phyloP scores from a whole-genome alignment of 2,888 invertebrate genomes.

The Drosophila atripex region DNA sequence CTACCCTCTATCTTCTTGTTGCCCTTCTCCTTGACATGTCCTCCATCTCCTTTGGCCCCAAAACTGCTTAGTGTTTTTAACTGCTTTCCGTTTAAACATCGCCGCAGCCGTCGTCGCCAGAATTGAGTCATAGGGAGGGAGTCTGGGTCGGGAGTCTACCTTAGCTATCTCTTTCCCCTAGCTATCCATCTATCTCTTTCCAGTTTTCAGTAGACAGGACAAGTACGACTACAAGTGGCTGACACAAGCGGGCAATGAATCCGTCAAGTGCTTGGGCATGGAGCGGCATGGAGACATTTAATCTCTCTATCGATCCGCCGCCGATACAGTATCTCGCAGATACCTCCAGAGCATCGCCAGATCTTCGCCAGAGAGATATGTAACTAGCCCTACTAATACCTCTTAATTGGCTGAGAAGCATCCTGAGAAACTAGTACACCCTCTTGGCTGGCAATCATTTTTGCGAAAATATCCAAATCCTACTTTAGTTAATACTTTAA shows the following conservation, averaged over 20 bases:
- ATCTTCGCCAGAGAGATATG: too few species aligned
- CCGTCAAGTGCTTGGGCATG: constrained; percentile 36
- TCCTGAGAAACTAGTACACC: too few species aligned
- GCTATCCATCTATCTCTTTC: neutral
- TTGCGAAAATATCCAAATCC: neutral
- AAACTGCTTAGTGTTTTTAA: constrained; percentile 42
- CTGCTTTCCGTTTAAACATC: constrained; percentile 47
- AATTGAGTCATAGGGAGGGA: constrained; percentile 30
- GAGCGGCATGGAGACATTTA: constrained; percentile 38
- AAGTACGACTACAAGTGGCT: constrained; percentile 19
- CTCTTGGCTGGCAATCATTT: too few species aligned
- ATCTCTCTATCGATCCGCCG: constrained; percentile 37
- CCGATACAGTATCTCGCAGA: constrained; percentile 11
- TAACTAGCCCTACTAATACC: neutral
- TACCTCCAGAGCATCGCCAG: too few species aligned
- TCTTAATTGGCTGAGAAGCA: neutral
- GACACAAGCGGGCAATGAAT: constrained; percentile 57
- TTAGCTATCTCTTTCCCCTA: too few species aligned
- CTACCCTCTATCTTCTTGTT: too few species aligned
- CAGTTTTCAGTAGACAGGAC: neutral
- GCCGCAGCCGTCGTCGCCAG: constrained; percentile 36
- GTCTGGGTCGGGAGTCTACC: neutral
- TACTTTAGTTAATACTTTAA: neutral
- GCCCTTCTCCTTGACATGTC: neutral
- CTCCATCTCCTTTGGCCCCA: neutral